These are phyloP conservation scores for Magallana nippona DNA, from an alignment of 2,888 invertebrate species.

Conservation along the genomic window DNA sequence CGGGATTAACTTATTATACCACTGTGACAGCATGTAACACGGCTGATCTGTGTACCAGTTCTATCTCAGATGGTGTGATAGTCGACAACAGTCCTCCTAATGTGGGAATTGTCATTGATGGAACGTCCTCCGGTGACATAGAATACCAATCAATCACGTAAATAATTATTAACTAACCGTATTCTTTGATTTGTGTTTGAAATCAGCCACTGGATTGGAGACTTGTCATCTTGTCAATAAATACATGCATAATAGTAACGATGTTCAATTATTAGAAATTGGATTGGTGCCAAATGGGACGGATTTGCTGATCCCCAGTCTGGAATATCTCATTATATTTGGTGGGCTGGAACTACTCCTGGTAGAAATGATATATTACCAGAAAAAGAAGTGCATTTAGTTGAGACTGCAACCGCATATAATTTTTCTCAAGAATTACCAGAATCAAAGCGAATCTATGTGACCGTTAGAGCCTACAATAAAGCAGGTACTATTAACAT, in stretches of 20 bases:
- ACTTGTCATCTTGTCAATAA: background rate
- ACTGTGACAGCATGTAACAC: constrained; percentile 66
- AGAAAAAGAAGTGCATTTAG: constrained; percentile 35
- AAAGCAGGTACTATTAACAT: constrained; percentile 54
- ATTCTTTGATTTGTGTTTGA: background rate
- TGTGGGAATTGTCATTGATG: constrained; percentile 62
- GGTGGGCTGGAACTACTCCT: constrained; percentile 43
- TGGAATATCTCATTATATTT: constrained; percentile 43
- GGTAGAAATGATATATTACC: constrained; percentile 41
- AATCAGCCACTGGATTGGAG: background rate
- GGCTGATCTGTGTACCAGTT: constrained; percentile 58
- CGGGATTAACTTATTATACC: constrained; percentile 56
- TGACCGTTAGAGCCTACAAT: constrained; percentile 57
- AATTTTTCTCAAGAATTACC: constrained; percentile 48
- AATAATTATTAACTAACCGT: background rate
- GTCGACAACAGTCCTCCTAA: constrained; percentile 64
- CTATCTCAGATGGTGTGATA: constrained; percentile 64
- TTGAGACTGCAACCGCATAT: constrained; percentile 39
- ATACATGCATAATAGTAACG: background rate
- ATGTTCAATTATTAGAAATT: constrained; percentile 41
- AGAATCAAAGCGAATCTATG: constrained; percentile 49
- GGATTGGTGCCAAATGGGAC: constrained; percentile 46
- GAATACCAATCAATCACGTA: constrained; percentile 60
- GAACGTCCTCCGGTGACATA: constrained; percentile 54
- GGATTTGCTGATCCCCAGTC: constrained; percentile 48